Evolutionary conservation across 1,140 invertebrate species (phyloP).

Genomic region (Anastrepha obliqua): DNA sequence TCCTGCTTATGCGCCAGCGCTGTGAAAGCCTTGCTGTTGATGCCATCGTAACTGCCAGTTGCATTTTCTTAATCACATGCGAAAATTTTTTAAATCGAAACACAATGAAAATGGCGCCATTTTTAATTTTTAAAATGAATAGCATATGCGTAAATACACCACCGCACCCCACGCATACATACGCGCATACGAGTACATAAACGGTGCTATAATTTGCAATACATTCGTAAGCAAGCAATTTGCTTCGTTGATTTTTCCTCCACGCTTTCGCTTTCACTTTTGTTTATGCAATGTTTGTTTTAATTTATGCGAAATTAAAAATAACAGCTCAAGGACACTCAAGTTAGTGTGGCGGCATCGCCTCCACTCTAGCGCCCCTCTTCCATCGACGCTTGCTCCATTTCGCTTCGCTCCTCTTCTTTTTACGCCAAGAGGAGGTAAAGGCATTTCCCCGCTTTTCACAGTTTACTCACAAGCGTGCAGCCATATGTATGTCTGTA

Average conservation of each 20-base stretch:
- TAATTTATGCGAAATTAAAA: slow-evolving; percentile 21
- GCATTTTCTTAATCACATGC: slow-evolving; percentile 6
- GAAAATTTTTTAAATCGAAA: background rate
- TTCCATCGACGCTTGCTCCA: background rate
- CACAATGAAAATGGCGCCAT: background rate
- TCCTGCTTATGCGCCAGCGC: too few species aligned
- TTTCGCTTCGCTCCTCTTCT: background rate
- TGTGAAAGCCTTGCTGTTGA: too few species aligned
- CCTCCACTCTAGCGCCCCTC: background rate
- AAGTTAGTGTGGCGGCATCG: background rate
- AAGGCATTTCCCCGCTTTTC: background rate
- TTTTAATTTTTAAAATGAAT: slow-evolving; percentile 40
- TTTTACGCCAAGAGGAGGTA: background rate
- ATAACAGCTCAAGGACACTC: slow-evolving; percentile 17
- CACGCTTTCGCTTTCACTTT: background rate
- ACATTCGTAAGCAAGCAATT: background rate
- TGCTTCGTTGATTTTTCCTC: background rate
- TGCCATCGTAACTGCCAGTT: background rate
- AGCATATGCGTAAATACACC: background rate
- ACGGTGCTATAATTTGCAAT: too few species aligned
- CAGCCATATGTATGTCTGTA: background rate
- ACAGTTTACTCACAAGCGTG: background rate
- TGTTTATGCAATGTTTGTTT: slow-evolving; percentile 14
- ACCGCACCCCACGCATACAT: background rate
- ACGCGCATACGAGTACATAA: background rate